phyloP scores from a whole-genome alignment of 2,113 vertebrate species.

The Lichenostomus cassidix region DNA sequence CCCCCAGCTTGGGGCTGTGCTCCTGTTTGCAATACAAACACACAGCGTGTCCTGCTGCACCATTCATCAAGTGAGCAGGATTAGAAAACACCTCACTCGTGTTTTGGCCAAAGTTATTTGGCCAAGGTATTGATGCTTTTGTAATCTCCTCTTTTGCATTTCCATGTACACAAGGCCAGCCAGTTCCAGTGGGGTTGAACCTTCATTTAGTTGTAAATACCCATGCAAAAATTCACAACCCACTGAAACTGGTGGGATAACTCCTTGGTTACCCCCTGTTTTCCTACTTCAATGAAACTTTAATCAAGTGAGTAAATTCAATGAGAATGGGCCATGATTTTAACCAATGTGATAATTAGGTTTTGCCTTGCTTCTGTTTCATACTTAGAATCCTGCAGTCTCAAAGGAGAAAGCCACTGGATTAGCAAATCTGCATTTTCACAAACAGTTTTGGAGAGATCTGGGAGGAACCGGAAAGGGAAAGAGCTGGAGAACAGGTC shows the following conservation, averaged over 20 bases:
- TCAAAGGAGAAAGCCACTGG: neutral
- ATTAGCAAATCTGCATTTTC: neutral
- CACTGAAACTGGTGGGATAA: neutral
- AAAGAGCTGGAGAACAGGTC: neutral
- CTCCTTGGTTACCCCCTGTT: neutral
- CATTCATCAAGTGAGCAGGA: neutral
- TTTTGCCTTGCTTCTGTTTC: neutral
- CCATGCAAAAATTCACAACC: neutral
- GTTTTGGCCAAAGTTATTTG: neutral
- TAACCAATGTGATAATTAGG: neutral
- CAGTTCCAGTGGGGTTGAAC: neutral
- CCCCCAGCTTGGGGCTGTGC: neutral
- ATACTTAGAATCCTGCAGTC: neutral
- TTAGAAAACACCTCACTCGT: neutral
- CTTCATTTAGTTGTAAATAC: neutral
- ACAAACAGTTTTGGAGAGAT: neutral
- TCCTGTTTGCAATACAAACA: neutral
- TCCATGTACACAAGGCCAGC: neutral
- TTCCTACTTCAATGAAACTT: neutral
- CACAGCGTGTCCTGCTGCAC: neutral
- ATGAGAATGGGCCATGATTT: neutral
- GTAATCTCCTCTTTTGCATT: neutral
- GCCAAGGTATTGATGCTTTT: neutral
- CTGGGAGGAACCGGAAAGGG: neutral
- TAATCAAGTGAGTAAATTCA: neutral